These are phyloP conservation scores for Drosophila rellima DNA, from an alignment of 2,888 invertebrate species.

Conservation along the genomic window DNA sequence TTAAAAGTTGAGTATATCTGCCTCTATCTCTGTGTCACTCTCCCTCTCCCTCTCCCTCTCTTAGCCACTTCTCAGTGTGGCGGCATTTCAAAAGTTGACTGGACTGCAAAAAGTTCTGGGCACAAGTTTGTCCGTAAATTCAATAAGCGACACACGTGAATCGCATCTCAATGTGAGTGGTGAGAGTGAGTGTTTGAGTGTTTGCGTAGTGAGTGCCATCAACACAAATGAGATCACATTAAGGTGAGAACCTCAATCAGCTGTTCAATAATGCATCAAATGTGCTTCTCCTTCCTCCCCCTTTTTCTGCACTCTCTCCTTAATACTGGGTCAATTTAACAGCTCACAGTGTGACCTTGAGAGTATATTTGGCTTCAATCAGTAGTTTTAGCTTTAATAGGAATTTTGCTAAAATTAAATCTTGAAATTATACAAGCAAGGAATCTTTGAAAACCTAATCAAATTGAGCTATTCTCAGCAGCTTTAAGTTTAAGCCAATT, in stretches of 20 bases:
- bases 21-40: not conserved
- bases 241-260: conserved; percentile 53
- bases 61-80: conserved; percentile 66
- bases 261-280: conserved; percentile 60
- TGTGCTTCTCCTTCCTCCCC: conserved; percentile 3
- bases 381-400: no score
- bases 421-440: no score
- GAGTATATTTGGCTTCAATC: not conserved
- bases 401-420: no score
- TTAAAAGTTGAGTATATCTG: conserved; percentile 29
- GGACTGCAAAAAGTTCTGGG: conserved; percentile 37
- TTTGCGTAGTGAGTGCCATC: conserved; percentile 32
- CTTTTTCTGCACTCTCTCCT: not conserved
- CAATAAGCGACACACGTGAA: conserved; percentile 77
- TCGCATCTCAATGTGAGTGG: conserved; percentile 38
- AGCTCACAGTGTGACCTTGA: conserved; percentile 34
- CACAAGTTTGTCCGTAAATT: conserved; percentile 65
- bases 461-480: no score
- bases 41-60: conserved; percentile 22
- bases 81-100: conserved; percentile 54
- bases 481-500: no score
- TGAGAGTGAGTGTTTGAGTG: conserved; percentile 12
- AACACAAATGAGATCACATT: conserved; percentile 66
- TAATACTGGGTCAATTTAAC: conserved; percentile 61
- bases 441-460: no score